Evolutionary conservation across 2,797 vertebrate species (phyloP).

Genomic region (Acomys russatus): DNA sequence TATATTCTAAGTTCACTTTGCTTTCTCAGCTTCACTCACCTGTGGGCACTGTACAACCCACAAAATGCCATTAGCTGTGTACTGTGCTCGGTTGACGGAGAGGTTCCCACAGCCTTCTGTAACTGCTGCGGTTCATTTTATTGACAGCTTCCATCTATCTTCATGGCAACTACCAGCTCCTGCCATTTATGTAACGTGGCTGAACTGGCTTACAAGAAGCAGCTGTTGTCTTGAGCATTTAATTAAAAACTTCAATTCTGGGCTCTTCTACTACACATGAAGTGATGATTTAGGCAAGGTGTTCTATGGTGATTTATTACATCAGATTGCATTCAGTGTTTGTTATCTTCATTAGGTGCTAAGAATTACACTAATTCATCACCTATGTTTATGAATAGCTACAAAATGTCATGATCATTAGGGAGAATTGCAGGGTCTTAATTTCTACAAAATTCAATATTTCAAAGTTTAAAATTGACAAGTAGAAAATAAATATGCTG

Average conservation of each 20-base stretch:
- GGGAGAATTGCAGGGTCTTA: constrained; percentile 5
- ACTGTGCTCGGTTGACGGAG: constrained; percentile 49
- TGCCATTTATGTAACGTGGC: constrained; percentile 3
- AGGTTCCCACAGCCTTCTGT: constrained; percentile 62
- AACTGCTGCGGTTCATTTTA: constrained; percentile 61
- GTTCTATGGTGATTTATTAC: not conserved
- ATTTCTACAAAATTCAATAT: constrained; percentile 7
- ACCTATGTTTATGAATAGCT: not conserved
- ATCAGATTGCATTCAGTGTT: not conserved
- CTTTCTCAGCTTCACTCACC: not conserved
- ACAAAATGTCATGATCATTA: not conserved
- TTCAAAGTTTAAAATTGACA: constrained; percentile 2
- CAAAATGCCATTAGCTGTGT: constrained; percentile 41
- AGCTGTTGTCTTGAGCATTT: constrained; percentile 5
- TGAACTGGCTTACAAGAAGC: constrained; percentile 4
- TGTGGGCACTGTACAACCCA: constrained; percentile 35
- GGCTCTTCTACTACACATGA: not conserved
- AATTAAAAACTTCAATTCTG: constrained; percentile 64
- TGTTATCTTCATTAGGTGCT: constrained; percentile 40
- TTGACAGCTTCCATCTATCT: constrained; percentile 68
- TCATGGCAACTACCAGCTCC: constrained; percentile 54
- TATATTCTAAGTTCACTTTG: constrained; percentile 37
- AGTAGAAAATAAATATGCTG: not conserved
- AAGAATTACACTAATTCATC: constrained; percentile 49
- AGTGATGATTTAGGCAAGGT: not conserved